Conservation (phyloP, 30 jellyfish, hydroid and myxozoan species). For the Cassiopea andromeda region DNA sequence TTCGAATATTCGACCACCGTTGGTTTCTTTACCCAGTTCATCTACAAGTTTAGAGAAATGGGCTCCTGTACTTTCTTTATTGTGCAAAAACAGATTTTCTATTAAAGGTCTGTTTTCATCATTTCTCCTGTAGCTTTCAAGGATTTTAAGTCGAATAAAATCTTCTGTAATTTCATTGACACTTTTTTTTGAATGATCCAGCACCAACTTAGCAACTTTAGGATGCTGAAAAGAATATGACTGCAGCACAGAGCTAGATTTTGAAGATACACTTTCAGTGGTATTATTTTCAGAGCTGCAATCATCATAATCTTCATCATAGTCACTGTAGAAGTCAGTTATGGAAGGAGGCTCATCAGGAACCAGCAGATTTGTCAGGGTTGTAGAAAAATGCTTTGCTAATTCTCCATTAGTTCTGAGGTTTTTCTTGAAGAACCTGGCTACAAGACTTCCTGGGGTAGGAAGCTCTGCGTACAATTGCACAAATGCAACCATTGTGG, state of each 20-base stretch:
- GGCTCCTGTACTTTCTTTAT: slow-evolving; percentile 15
- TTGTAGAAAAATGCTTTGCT: slow-evolving; percentile 21
- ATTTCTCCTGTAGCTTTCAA: neutral
- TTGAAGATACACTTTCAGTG: neutral
- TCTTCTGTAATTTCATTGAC: slow-evolving; percentile 34
- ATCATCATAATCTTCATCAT: slow-evolving; percentile 2
- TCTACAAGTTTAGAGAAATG: slow-evolving; percentile 44
- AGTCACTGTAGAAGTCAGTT: neutral
- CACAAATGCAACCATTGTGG: slow-evolving; percentile 43
- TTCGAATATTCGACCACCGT: slow-evolving; percentile 46
- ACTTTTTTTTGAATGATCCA: slow-evolving; percentile 32
- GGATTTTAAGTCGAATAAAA: slow-evolving; percentile 7
- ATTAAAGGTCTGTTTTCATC: slow-evolving; percentile 7
- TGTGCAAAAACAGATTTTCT: slow-evolving; percentile 42
- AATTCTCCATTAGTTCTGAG: slow-evolving; percentile 13
- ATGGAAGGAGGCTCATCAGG: slow-evolving; percentile 40
- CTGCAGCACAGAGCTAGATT: neutral
- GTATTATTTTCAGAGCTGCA: neutral
- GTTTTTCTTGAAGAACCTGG: slow-evolving; percentile 27
- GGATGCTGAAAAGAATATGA: slow-evolving; percentile 57
- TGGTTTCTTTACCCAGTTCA: slow-evolving; percentile 11
- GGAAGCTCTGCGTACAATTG: slow-evolving; percentile 25
- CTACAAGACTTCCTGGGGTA: slow-evolving; percentile 54
- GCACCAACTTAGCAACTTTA: slow-evolving; percentile 29
- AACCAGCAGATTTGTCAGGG: slow-evolving; percentile 39